Evolutionary conservation across 2,113 vertebrate genomes (phyloP).

Genomic region (Nestor notabilis): DNA sequence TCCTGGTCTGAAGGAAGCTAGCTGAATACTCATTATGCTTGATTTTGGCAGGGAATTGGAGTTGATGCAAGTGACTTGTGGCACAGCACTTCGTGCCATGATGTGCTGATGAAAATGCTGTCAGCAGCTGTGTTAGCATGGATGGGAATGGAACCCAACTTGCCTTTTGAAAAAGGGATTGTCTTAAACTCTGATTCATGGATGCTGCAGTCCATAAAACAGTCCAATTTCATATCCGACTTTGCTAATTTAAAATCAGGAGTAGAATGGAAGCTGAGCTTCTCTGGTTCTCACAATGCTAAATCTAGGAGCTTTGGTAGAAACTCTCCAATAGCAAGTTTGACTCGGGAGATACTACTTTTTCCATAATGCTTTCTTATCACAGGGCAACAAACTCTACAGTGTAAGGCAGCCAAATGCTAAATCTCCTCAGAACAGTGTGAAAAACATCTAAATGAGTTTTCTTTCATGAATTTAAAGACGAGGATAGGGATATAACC

Average conservation of each 20-base stretch:
- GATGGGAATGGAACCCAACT: neutral
- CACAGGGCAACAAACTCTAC: neutral
- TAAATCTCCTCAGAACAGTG: neutral
- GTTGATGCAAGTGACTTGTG: neutral
- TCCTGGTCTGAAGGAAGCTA: neutral
- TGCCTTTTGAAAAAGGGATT: neutral
- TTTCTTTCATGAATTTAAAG: neutral
- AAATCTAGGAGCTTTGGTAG: neutral
- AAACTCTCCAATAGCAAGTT: neutral
- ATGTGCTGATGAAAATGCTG: neutral
- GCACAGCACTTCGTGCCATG: neutral
- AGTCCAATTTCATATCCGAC: fast-evolving
- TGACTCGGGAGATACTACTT: neutral
- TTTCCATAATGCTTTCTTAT: neutral
- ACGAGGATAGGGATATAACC: neutral
- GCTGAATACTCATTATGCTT: fast-evolving
- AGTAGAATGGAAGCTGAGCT: neutral
- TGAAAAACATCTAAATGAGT: neutral
- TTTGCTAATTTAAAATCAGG: neutral
- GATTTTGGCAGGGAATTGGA: neutral
- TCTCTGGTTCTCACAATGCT: neutral
- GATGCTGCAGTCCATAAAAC: neutral
- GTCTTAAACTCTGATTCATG: fast-evolving
- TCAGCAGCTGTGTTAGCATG: neutral
- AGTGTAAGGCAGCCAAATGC: neutral